Base-by-base conservation (phyloP, 2,888 invertebrate species). In the Dynastes maya region DNA sequence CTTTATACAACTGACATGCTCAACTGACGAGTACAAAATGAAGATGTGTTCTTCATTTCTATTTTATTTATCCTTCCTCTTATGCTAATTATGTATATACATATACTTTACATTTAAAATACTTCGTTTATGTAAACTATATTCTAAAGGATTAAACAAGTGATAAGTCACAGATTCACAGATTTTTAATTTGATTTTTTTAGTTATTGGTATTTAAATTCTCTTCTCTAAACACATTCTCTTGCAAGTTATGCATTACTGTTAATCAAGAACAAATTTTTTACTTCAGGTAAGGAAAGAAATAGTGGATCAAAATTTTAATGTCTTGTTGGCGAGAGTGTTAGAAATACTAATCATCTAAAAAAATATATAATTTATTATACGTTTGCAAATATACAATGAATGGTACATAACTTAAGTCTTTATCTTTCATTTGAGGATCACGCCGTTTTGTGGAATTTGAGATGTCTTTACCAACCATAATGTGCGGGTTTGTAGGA, bases 401-500 rank as follows among this genome's bases (percentile, higher is more conserved):
- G 49, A 61, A 61, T 13, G 27, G 22, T 51, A 61, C 45, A 45
- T 27, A 16, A 16, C 9, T 55, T 16, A 55, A 13, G 16, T 74
- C 45, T 22, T 63, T 13, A 74, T 16, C n/a, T 16, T 61, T 49
- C 22, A 11, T 68, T 27, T 51, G 22, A 68, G 5, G 68, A 68
- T 45, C 72, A 74, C 45, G 45, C 61, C 45, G 11, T n/a, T 27
- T 74, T 61, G n/a, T 27, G n/a, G 22, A 40, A 45, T 45, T 13
- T 13, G n/a, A 27, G 27, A 8, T 61, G 40, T 40, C 13, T 74
- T 61, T 49, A 74, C 72, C 72, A 74, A 49, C 55, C 65, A 76
- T 78, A 76, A 76, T 70, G 80, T 67, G 84, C 85, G n/a, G 83
- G 84, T 74, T 84, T 85, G 81, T 86, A 86, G 51, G 85, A 84